These are phyloP conservation scores for Benitochromis conjunctus DNA, from an alignment of 2,113 vertebrate genomes.

Conservation along the genomic window DNA sequence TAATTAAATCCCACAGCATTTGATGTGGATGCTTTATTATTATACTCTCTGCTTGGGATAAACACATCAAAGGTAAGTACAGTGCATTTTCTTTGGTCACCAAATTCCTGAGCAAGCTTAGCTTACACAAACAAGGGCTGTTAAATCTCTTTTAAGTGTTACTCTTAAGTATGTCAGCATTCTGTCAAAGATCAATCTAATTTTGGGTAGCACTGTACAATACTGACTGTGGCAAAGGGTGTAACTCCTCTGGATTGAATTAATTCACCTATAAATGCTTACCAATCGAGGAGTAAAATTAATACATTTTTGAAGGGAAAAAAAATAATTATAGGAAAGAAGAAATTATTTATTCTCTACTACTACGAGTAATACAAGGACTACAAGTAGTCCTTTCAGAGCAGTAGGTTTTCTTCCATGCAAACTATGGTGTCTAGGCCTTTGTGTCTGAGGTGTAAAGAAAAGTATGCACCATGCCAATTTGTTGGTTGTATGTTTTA, in stretches of 20 bases:
- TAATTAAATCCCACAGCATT: slow-evolving; percentile 8
- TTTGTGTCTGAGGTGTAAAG: not conserved
- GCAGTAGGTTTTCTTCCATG: not conserved
- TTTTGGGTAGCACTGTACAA: not conserved
- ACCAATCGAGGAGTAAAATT: not conserved
- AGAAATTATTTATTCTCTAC: not conserved
- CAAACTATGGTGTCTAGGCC: no score
- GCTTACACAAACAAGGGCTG: not conserved
- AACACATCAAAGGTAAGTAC: not conserved
- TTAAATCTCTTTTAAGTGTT: not conserved
- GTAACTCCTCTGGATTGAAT: not conserved
- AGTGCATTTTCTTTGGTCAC: not conserved
- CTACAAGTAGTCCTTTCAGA: not conserved
- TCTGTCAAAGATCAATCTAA: not conserved
- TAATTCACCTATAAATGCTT: not conserved
- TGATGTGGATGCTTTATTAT: not conserved
- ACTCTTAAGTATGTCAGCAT: not conserved
- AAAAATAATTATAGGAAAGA: not conserved
- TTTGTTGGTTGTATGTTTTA: not conserved
- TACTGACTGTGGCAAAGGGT: not conserved
- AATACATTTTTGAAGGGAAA: not conserved
- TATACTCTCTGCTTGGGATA: not conserved
- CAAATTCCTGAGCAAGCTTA: slow-evolving; percentile 10
- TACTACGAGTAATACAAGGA: not conserved
- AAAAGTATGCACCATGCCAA: not conserved